Evolutionary conservation across 64 coral and sea anemone genomes (phyloP).

Genomic region (Actinia tenebrosa): DNA sequence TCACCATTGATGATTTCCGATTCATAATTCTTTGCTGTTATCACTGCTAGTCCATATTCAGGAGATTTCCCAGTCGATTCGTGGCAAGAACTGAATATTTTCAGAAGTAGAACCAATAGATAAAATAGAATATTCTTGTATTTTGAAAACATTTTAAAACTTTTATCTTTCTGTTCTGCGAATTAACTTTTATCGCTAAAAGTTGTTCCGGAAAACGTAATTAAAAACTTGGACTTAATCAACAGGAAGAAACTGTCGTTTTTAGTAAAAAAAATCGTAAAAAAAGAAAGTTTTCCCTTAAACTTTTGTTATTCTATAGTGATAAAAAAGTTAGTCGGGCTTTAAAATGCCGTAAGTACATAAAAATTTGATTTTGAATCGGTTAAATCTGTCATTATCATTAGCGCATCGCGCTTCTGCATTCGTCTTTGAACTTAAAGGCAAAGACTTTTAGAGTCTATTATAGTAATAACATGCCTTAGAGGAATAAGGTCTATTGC

Average conservation of each 20-base stretch:
- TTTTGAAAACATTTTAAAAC: not conserved
- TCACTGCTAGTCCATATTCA: constrained; percentile 46
- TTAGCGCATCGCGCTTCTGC: too few species aligned
- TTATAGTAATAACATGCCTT: too few species aligned
- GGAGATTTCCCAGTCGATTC: not conserved
- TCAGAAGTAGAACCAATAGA: not conserved
- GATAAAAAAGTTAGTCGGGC: too few species aligned
- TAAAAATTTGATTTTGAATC: too few species aligned
- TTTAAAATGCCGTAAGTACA: too few species aligned
- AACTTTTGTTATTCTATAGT: not conserved
- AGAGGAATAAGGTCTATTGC: not conserved
- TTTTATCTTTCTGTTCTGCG: not conserved
- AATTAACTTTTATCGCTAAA: not conserved
- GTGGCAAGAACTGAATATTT: not conserved
- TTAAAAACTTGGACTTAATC: too few species aligned
- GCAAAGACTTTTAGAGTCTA: too few species aligned
- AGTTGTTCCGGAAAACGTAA: too few species aligned
- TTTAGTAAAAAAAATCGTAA: not conserved
- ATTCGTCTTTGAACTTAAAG: too few species aligned
- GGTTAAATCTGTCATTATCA: too few species aligned
- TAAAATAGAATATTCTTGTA: not conserved
- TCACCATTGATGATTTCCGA: constrained; percentile 35
- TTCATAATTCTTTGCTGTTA: constrained; percentile 65
- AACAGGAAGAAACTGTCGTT: not conserved
- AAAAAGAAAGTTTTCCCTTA: not conserved